Evolutionary conservation across 2,888 invertebrate species (phyloP), one percentile per base, ranked within the genome.

Genomic region (Antheraea yamamai): DNA sequence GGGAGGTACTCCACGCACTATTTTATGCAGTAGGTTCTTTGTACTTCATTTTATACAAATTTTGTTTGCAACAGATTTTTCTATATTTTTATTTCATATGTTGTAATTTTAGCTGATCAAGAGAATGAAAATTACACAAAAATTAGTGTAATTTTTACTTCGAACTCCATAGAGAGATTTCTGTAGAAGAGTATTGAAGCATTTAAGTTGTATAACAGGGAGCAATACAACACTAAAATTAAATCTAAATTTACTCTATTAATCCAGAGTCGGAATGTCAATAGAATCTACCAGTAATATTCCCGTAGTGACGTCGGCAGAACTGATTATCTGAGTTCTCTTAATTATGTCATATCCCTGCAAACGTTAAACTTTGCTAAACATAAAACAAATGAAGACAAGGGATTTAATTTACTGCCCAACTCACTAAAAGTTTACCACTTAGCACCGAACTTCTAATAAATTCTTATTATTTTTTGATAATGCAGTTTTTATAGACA

Each of bases 351-450:
- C 4, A 66, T 14, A 23, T 68, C 51, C 23, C 72, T 47, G 55
- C 75, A 75, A 73, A 75, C 73, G 73, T 35, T 55, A 14, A 73
- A 73, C 75, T 75, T 73, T 47, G 30, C 26, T 55, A 64, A 30
- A n/a, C 35, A 52, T 55, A 75, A 75, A 66, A 30, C 64, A 20
- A 66, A 30, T 30, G 26, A 66, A 66, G 64, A 16, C 64, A 66
- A 30, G 1, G 64, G 30, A 66, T 30, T 66, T 66, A 30, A 66
- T 66, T 66, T 66, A 30, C 26, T 16, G 26, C 26, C 26, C 26
- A 66, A 30, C 64, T 66, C 26, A 16, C 30, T 66, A 30, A 26
- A 66, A 66, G 64, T 30, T 66, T 66, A 1, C 26, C 14, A 14
- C 16, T 66, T 66, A 66, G 16, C 4, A 26, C 14, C 4, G 26